These are phyloP conservation scores for Chrysocyon brachyurus DNA, from an alignment of 2,797 vertebrate genomes.

Conservation along the genomic window DNA sequence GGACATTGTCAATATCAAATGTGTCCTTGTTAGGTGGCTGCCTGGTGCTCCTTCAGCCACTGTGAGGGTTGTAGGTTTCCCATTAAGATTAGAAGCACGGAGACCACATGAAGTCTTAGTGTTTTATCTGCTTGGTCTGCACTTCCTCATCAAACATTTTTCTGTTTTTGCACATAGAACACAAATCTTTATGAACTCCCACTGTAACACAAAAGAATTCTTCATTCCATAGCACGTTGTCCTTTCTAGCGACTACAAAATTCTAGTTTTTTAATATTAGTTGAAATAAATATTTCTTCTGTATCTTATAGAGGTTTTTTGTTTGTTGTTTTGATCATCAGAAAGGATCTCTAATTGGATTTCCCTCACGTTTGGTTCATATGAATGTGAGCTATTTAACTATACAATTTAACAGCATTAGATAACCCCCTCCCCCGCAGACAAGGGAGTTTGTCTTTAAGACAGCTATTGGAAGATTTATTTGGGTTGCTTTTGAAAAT, in stretches of 20 bases:
- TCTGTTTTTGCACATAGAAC: slow-evolving; percentile 3
- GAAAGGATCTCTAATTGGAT: slow-evolving; percentile 54
- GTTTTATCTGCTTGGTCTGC: slow-evolving; percentile 36
- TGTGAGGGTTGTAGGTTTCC: slow-evolving; percentile 44
- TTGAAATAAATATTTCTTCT: slow-evolving; percentile 49
- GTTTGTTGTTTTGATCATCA: slow-evolving; percentile 22
- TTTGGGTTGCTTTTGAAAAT: slow-evolving; percentile 57
- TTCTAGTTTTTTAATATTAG: slow-evolving; percentile 34
- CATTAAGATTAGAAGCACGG: slow-evolving; percentile 12
- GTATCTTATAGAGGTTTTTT: neutral
- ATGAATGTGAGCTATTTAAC: slow-evolving; percentile 27
- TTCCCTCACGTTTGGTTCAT: slow-evolving; percentile 45
- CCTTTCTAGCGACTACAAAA: slow-evolving; percentile 56
- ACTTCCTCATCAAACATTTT: slow-evolving; percentile 54
- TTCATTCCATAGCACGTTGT: slow-evolving; percentile 14
- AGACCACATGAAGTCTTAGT: neutral
- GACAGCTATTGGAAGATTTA: slow-evolving; percentile 50
- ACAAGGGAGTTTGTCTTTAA: slow-evolving; percentile 52
- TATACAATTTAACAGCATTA: slow-evolving; percentile 28
- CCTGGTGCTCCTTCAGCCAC: slow-evolving; percentile 50
- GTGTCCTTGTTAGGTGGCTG: slow-evolving; percentile 59
- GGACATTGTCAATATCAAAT: slow-evolving; percentile 55
- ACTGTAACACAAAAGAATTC: slow-evolving; percentile 35
- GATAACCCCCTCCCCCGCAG: neutral
- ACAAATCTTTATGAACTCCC: slow-evolving; percentile 58